These are phyloP conservation scores for Illadopsis cleaveri DNA, from an alignment of 2,113 vertebrate genomes.

Conservation along the genomic window DNA sequence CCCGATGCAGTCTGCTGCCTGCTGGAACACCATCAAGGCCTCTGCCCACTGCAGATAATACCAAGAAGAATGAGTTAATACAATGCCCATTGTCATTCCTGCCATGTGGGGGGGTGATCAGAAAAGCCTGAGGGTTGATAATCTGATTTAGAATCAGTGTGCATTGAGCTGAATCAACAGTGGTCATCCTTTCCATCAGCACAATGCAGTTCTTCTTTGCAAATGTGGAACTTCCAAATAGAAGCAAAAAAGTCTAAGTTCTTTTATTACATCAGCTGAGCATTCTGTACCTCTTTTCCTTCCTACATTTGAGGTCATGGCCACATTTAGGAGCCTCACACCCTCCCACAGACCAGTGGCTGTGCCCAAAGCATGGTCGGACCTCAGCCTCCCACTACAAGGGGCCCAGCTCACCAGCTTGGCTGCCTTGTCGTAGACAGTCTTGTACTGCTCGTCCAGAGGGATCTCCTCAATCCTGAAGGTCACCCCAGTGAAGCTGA, in stretches of 20 bases:
- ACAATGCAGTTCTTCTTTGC: not conserved
- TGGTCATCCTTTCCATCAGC: not conserved
- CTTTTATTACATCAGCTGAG: not conserved
- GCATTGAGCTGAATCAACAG: not conserved
- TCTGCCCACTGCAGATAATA: constrained; percentile 86
- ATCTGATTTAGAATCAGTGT: not conserved
- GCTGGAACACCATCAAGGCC: constrained; percentile 89
- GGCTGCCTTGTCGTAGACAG: constrained; percentile 94
- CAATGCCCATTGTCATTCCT: rapidly evolving
- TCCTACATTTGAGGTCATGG: rapidly evolving
- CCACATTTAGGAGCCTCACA: not conserved
- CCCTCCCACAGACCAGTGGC: not conserved
- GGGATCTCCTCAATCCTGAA: constrained; percentile 96
- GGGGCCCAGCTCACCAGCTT: constrained; percentile 81
- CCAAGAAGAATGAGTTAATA: not conserved
- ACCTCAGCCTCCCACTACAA: not conserved
- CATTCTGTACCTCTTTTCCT: rapidly evolving
- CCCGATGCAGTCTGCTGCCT: constrained; percentile 87
- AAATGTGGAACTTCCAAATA: not conserved
- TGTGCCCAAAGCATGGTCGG: not conserved
- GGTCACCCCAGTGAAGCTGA: constrained; percentile 96
- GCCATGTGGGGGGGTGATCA: not conserved
- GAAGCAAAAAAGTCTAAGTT: not conserved
- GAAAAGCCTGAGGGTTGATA: not conserved
- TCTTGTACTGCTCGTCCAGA: constrained; percentile 84